Evolutionary conservation across 2,888 invertebrate genomes (phyloP).

Genomic region (Nemurella pictetii): DNA sequence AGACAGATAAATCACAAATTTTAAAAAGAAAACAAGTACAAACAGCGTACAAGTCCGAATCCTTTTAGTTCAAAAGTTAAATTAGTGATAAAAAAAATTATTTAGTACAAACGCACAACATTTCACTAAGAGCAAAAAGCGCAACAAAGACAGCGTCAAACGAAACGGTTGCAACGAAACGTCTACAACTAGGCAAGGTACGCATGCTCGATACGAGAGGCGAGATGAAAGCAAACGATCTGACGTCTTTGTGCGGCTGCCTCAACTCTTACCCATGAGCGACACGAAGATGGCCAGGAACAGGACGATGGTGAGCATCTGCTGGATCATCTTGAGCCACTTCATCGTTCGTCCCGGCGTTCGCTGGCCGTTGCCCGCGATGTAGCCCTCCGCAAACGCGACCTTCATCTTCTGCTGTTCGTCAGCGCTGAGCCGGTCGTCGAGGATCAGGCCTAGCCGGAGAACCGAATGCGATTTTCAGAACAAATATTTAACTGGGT

Average conservation of each 20-base stretch:
- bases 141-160: too few species aligned
- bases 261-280: conserved; percentile 53
- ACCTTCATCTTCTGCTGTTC: conserved; percentile 79
- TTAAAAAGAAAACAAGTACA: too few species aligned
- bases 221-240: background rate
- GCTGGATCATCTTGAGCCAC: conserved; percentile 72
- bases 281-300: conserved; percentile 75
- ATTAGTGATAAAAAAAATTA: too few species aligned
- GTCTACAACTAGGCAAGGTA: too few species aligned
- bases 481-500: too few species aligned
- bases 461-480: background rate
- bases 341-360: conserved; percentile 52
- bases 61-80: too few species aligned
- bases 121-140: too few species aligned
- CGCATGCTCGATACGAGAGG: too few species aligned
- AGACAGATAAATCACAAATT: too few species aligned
- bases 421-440: conserved; percentile 54
- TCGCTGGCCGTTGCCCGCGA: conserved; percentile 63
- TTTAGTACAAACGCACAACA: too few species aligned
- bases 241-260: background rate
- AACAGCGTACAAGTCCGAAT: too few species aligned
- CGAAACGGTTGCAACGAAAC: too few species aligned
- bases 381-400: conserved; percentile 90
- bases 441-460: conserved; percentile 55
- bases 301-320: conserved; percentile 66